Conservation (phyloP, 2,113 vertebrate species). For the Dasypus novemcinctus region DNA sequence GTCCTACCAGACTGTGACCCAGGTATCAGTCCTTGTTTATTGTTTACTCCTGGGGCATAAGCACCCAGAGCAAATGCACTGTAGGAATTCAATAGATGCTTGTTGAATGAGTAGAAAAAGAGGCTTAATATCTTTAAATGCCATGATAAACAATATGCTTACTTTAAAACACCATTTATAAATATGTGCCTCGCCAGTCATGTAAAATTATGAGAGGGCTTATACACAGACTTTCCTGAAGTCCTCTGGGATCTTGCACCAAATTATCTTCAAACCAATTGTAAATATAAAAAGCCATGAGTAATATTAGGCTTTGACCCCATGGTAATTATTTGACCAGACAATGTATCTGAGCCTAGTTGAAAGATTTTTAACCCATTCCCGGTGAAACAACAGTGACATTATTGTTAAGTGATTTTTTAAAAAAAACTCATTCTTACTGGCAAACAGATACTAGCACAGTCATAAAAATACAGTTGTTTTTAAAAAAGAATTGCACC, state of each 20-base stretch:
- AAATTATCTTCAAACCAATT: neutral
- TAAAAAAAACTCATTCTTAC: conserved; percentile 72
- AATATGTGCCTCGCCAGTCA: neutral
- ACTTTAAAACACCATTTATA: conserved; percentile 25
- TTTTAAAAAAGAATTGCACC: conserved; percentile 80
- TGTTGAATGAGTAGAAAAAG: neutral
- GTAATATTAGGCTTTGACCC: neutral
- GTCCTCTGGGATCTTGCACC: neutral
- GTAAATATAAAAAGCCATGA: neutral
- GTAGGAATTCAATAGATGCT: neutral
- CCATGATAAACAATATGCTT: neutral
- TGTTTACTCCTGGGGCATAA: neutral
- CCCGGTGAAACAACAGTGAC: conserved; percentile 50
- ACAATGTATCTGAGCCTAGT: neutral
- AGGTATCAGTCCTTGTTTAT: neutral
- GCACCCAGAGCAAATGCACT: neutral
- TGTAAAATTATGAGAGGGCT: neutral
- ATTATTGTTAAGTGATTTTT: conserved; percentile 69
- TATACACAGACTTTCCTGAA: neutral
- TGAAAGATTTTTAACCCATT: neutral
- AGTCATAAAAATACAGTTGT: conserved; percentile 60
- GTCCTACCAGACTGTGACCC: neutral
- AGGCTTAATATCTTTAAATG: neutral
- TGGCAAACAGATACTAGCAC: conserved; percentile 76
- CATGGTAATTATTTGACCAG: conserved; percentile 49